A percentile compares a stretch with the other conserved stretches of the same genome.
These are phyloP conservation scores for Stegastes partitus DNA, from an alignment of 2,113 vertebrate species.

Conservation along the genomic window DNA sequence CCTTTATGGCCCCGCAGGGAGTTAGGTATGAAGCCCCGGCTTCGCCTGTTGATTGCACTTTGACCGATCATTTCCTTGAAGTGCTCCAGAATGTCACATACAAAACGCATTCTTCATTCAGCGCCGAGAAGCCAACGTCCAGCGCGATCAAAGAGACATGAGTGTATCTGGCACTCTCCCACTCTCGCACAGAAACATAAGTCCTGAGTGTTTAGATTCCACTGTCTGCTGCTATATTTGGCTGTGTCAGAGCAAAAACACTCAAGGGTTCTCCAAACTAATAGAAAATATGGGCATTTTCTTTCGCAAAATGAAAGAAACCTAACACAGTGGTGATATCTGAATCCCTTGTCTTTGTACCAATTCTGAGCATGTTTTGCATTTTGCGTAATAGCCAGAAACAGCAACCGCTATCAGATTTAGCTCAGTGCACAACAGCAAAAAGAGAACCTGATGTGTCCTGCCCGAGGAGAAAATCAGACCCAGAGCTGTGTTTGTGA, in stretches of 20 bases:
- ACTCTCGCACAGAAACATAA: constrained; percentile 57
- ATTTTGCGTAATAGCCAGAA: constrained; percentile 12
- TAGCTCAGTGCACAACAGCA: constrained; percentile 9
- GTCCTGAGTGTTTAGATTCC: constrained; percentile 64
- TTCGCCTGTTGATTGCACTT: constrained; percentile 82
- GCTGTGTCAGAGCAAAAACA: constrained; percentile 21
- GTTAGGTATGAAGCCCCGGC: constrained; percentile 51
- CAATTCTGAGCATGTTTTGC: neutral
- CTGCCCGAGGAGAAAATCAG: constrained; percentile 58
- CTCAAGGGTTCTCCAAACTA: constrained; percentile 1
- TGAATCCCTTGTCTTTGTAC: neutral
- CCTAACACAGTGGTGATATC: neutral
- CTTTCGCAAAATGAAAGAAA: neutral
- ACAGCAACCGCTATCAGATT: constrained; percentile 20
- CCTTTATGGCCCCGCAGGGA: constrained; percentile 77
- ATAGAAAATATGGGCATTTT: neutral
- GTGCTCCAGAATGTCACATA: constrained; percentile 80
- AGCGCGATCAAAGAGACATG: constrained; percentile 65
- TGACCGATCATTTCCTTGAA: constrained; percentile 81
- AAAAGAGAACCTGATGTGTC: constrained; percentile 49
- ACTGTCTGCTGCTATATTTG: constrained; percentile 49
- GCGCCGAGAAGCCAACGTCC: constrained; percentile 28
- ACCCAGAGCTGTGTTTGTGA: constrained; percentile 65
- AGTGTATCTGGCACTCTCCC: constrained; percentile 53
- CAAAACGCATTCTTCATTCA: constrained; percentile 76